A percentile compares a stretch with the other conserved stretches of the same genome.
These are phyloP conservation scores for Cheilosia pagana DNA, from an alignment of 2,888 invertebrate species.

Conservation along the genomic window DNA sequence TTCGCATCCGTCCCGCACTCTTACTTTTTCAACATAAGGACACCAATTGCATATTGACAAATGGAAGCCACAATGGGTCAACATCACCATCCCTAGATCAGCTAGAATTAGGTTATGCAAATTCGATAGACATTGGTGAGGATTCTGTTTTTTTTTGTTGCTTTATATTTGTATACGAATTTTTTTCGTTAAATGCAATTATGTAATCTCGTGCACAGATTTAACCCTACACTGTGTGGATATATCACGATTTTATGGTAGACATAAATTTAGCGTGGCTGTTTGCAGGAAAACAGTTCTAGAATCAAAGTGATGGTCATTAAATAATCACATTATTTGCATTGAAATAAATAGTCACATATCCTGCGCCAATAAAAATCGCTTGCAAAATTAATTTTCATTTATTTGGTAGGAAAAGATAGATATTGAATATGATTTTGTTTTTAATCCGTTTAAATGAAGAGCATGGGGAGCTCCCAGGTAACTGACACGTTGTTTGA, in stretches of 20 bases:
- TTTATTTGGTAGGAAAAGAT: too few relatives aligned
- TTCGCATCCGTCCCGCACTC: neutral
- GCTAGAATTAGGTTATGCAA: constrained; percentile 24
- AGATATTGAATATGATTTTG: too few relatives aligned
- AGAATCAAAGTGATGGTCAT: constrained; percentile 27
- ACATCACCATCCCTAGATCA: constrained; percentile 7
- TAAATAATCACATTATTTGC: constrained; percentile 24
- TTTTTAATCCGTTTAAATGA: too few relatives aligned
- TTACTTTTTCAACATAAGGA: neutral
- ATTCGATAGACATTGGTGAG: constrained; percentile 28
- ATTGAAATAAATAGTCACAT: constrained; percentile 17
- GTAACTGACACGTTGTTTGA: too few relatives aligned
- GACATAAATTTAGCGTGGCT: too few relatives aligned
- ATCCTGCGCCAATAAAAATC: neutral
- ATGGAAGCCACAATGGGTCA: constrained; percentile 3
- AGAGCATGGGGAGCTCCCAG: too few relatives aligned
- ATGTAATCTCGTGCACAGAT: too few relatives aligned
- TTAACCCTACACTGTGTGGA: too few relatives aligned
- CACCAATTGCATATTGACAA: neutral
- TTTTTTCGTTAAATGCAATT: too few relatives aligned
- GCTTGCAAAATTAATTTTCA: too few relatives aligned
- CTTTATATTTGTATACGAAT: too few relatives aligned
- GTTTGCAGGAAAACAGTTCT: constrained; percentile 5
- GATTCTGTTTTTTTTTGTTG: neutral
- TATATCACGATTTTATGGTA: too few relatives aligned